Evolutionary conservation across 2,113 vertebrate genomes (phyloP).

Genomic region (Podocnemis expansa): DNA sequence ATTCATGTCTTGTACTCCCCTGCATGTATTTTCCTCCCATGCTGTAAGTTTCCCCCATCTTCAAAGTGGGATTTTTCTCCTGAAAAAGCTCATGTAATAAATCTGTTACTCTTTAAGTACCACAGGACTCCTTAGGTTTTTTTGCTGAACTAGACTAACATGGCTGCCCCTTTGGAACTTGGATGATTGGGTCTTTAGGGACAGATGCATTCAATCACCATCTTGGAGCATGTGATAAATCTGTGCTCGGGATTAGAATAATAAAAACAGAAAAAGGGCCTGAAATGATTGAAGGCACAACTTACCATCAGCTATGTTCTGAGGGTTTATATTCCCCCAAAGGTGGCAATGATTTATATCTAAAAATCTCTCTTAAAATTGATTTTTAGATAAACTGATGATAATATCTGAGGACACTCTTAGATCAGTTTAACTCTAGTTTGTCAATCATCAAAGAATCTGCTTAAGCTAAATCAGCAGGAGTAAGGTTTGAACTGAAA

Average conservation of each 20-base stretch:
- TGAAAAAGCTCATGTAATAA: too few species aligned
- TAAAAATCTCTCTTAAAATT: not conserved
- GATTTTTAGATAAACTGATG: not conserved
- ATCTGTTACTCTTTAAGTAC: too few species aligned
- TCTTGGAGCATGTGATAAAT: not conserved
- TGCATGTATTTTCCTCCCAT: too few species aligned
- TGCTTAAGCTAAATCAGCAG: not conserved
- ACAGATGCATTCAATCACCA: not conserved
- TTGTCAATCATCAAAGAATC: not conserved
- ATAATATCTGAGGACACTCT: not conserved
- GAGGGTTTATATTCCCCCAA: not conserved
- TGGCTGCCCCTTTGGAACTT: too few species aligned
- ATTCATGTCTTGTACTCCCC: too few species aligned
- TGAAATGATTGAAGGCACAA: not conserved
- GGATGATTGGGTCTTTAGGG: conserved; percentile 44
- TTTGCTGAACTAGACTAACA: too few species aligned
- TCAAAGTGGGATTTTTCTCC: too few species aligned
- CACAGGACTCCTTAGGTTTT: too few species aligned
- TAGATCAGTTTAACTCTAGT: not conserved
- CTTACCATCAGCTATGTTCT: not conserved
- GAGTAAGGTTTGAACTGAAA: not conserved
- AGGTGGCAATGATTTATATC: fast-evolving
- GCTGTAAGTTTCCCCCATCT: too few species aligned
- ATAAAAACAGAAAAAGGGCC: not conserved
- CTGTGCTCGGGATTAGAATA: not conserved